Evolutionary conservation across 2,797 vertebrate species (phyloP).

Genomic region (Cyclopterus lumpus): DNA sequence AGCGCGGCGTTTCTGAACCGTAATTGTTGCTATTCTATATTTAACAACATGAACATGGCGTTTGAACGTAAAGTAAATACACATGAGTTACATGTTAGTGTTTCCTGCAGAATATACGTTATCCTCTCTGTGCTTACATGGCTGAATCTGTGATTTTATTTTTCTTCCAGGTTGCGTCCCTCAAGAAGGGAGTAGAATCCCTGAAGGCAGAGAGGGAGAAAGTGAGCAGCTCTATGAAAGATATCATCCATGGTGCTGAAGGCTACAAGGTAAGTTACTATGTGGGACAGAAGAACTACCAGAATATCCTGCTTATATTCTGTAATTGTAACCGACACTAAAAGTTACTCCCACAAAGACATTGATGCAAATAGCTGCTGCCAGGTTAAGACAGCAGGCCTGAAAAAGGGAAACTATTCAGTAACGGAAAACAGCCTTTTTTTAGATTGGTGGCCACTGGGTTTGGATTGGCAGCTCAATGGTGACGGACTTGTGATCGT

Average conservation of each 20-base stretch:
- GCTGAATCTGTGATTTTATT: neutral
- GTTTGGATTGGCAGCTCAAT: too few relatives aligned
- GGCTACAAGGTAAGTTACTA: constrained; percentile 90
- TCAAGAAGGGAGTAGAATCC: constrained; percentile 87
- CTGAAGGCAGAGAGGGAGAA: constrained; percentile 87
- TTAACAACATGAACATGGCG: neutral
- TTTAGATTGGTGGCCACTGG: too few relatives aligned
- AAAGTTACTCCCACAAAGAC: neutral
- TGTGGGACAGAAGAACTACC: neutral
- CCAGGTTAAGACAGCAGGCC: neutral
- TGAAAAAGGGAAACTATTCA: neutral
- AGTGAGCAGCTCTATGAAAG: constrained; percentile 89
- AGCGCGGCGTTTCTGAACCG: neutral
- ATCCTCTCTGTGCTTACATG: neutral
- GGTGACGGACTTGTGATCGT: neutral
- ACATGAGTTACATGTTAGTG: neutral
- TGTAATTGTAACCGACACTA: neutral
- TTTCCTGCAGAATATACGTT: neutral
- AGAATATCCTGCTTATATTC: neutral
- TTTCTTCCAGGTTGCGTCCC: constrained; percentile 76
- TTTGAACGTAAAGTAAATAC: neutral
- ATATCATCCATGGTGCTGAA: constrained; percentile 93
- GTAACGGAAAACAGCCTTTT: neutral
- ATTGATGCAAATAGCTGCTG: neutral
- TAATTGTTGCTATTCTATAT: neutral